phyloP scores from a whole-genome alignment of 1,140 invertebrate genomes.

The Penaeus vannamei region DNA sequence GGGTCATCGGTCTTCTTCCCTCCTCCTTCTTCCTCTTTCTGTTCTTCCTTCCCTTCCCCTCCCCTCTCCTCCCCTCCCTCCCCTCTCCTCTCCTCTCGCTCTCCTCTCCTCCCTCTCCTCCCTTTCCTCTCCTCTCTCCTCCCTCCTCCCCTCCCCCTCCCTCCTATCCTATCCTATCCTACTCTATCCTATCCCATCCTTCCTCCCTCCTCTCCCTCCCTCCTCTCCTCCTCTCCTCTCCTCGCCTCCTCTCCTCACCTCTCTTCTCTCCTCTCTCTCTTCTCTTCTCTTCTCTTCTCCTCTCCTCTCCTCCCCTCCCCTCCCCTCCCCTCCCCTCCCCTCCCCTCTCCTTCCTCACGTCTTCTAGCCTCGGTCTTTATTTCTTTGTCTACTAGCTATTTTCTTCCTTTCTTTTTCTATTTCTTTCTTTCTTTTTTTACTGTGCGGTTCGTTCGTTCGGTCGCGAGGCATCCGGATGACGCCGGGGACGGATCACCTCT shows the following conservation, averaged over 20 bases:
- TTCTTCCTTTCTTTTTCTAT: too few relatives aligned
- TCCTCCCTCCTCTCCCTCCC: neutral
- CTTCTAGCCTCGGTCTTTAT: neutral
- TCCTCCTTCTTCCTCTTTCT: conserved; percentile 9
- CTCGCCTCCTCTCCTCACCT: too few relatives aligned
- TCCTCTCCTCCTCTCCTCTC: neutral
- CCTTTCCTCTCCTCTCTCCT: neutral
- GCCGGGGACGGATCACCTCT: too few relatives aligned
- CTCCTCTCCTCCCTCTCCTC: neutral
- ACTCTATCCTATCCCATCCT: neutral
- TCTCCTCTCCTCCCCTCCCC: neutral
- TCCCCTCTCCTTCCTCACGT: too few relatives aligned
- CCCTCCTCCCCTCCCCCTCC: neutral
- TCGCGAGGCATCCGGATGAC: too few relatives aligned
- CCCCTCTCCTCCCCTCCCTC: neutral
- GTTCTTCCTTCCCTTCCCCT: neutral
- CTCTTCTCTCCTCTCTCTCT: neutral
- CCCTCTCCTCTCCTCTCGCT: neutral
- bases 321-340: too few relatives aligned
- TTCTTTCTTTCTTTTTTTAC: neutral
- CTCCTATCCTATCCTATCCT: neutral
- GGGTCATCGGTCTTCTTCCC: neutral
- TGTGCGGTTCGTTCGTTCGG: neutral
- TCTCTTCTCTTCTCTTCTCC: neutral
- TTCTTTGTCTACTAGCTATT: neutral